Evolutionary conservation across 2,113 vertebrate species (phyloP).

Genomic region (Ammodytes dubius): DNA sequence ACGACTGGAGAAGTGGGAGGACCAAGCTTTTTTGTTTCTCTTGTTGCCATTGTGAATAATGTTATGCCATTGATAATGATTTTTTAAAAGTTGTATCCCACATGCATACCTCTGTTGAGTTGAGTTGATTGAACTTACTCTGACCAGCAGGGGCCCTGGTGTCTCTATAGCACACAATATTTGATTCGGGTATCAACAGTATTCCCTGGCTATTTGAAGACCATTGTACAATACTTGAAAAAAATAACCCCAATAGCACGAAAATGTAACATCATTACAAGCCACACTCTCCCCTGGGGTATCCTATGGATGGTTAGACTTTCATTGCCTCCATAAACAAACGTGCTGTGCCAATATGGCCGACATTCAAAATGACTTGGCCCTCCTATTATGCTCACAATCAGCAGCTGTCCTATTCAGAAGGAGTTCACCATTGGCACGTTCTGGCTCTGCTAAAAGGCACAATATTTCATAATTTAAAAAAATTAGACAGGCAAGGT

Average conservation of each 20-base stretch:
- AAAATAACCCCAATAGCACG: neutral
- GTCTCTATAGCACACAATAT: neutral
- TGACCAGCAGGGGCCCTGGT: too few species aligned
- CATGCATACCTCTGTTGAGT: too few species aligned
- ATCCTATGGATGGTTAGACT: constrained; percentile 60
- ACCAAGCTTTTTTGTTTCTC: too few species aligned
- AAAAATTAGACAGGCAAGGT: constrained; percentile 56
- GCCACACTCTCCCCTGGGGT: constrained; percentile 7
- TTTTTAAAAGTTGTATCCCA: too few species aligned
- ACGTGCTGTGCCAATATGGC: constrained; percentile 72
- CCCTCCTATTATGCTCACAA: constrained; percentile 56
- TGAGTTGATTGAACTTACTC: too few species aligned
- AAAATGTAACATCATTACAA: constrained; percentile 29
- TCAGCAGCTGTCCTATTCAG: constrained; percentile 72
- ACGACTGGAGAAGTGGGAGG: too few species aligned
- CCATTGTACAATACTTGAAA: neutral
- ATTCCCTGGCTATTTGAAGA: neutral
- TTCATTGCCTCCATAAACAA: constrained; percentile 71
- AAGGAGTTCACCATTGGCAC: constrained; percentile 40
- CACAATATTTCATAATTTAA: constrained; percentile 61
- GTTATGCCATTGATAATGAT: too few species aligned
- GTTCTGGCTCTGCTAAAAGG: constrained; percentile 35
- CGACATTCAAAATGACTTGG: constrained; percentile 76
- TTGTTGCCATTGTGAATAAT: too few species aligned
- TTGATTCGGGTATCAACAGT: neutral